phyloP scores from a whole-genome alignment of 2,797 vertebrate species.

The Pterois miles region DNA sequence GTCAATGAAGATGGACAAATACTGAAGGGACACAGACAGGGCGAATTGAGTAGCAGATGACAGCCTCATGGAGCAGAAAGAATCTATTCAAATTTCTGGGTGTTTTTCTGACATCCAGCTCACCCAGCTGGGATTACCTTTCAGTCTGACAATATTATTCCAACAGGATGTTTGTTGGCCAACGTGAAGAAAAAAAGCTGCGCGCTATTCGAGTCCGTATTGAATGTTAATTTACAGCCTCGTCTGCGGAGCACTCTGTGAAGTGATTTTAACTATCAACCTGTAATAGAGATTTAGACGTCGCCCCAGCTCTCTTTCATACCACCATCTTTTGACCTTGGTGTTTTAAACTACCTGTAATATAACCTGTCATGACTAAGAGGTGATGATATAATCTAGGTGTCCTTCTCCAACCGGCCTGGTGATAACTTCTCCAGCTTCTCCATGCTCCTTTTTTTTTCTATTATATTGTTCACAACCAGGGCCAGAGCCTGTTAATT shows the following conservation, averaged over 20 bases:
- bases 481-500: slow-evolving; percentile 74
- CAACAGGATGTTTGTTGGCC: slow-evolving; percentile 20
- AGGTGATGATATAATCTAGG: slow-evolving; percentile 80
- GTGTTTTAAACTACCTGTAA: slow-evolving; percentile 73
- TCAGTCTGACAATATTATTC: slow-evolving; percentile 36
- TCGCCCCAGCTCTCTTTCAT: slow-evolving; percentile 49
- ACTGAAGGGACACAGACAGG: slow-evolving; percentile 59
- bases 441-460: slow-evolving; percentile 14
- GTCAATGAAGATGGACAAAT: slow-evolving; percentile 74
- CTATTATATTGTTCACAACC: slow-evolving; percentile 64
- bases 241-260: slow-evolving; percentile 3
- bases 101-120: slow-evolving; percentile 42
- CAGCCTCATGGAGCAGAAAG: slow-evolving; percentile 63
- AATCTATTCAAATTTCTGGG: slow-evolving; percentile 54
- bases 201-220: slow-evolving; percentile 13
- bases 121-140: slow-evolving; percentile 17
- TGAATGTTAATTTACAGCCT: slow-evolving; percentile 55
- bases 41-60: slow-evolving; percentile 64
- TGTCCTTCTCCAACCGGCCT: slow-evolving; percentile 67
- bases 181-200: slow-evolving; percentile 9
- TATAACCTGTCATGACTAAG: slow-evolving; percentile 81
- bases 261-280: slow-evolving; percentile 66
- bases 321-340: slow-evolving; percentile 74
- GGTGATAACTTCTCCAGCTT: slow-evolving; percentile 72
- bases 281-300: slow-evolving; percentile 61